Percentiles rank a stretch among this genome's conserved stretches.
phyloP scores from a whole-genome alignment of 2,888 invertebrate species.

The Lordiphosa andalusiaca region DNA sequence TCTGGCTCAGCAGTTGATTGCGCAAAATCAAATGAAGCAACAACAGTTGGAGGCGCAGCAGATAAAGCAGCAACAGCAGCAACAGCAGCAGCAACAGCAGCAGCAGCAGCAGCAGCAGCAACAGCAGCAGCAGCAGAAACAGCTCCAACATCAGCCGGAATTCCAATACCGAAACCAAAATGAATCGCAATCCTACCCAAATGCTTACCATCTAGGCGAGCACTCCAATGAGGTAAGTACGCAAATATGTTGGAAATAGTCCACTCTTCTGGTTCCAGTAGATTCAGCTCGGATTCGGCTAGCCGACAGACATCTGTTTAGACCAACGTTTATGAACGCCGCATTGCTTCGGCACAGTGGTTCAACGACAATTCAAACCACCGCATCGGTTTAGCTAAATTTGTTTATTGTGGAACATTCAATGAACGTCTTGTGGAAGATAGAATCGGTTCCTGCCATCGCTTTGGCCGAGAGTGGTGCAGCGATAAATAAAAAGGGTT shows the following conservation, averaged over 20 bases:
- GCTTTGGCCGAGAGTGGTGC: no score
- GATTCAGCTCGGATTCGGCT: no score
- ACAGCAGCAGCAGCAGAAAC: not conserved
- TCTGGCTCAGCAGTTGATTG: slow-evolving; percentile 55
- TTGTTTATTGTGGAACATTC: no score
- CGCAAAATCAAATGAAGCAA: slow-evolving; percentile 55
- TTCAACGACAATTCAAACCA: no score
- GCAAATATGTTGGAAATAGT: not conserved
- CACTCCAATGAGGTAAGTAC: slow-evolving; percentile 26
- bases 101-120: not conserved
- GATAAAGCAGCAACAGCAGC: slow-evolving; percentile 29
- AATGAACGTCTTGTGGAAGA: no score
- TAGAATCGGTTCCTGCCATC: no score
- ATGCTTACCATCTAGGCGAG: slow-evolving; percentile 1
- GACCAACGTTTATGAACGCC: no score
- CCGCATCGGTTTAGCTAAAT: no score
- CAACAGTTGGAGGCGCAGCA: slow-evolving; percentile 47
- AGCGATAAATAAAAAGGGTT: no score
- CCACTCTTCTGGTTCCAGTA: no score
- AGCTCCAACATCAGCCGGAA: not conserved
- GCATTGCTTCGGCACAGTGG: no score
- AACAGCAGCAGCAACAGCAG: slow-evolving; percentile 10
- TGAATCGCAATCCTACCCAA: slow-evolving; percentile 1
- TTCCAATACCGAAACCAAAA: not conserved
- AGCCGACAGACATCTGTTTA: no score